phyloP scores from a whole-genome alignment of 2,888 invertebrate species.

The Scrobipalpa atriplicella region DNA sequence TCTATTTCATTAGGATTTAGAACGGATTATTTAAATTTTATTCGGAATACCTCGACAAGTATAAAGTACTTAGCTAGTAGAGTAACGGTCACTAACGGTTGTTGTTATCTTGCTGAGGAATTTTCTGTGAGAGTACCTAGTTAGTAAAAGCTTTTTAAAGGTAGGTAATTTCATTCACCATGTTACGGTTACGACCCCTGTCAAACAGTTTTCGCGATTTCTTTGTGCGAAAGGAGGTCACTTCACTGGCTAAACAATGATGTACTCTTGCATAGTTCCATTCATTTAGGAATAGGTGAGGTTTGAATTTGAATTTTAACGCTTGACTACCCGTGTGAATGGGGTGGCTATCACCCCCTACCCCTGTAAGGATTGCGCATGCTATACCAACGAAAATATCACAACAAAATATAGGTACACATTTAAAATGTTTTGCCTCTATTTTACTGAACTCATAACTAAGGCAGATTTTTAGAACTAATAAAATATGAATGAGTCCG shows the following conservation, averaged over 20 bases:
- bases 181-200: constrained; percentile 17
- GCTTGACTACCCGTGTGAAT: constrained; percentile 42
- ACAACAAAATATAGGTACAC: no score
- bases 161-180: constrained; percentile 32
- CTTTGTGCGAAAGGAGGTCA: constrained; percentile 37
- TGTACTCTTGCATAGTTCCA: constrained; percentile 55
- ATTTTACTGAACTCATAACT: no score
- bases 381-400: neutral
- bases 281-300: constrained; percentile 51
- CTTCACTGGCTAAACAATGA: constrained; percentile 35
- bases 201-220: constrained; percentile 22
- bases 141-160: constrained; percentile 29
- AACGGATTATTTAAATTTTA: constrained; percentile 30
- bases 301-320: constrained; percentile 49
- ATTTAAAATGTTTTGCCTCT: no score
- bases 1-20: constrained; percentile 17
- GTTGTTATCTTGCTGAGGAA: constrained; percentile 32
- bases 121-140: constrained; percentile 28
- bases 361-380: constrained; percentile 14
- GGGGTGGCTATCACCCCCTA: constrained; percentile 44
- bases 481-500: neutral
- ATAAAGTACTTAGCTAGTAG: constrained; percentile 27
- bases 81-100: constrained; percentile 40
- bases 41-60: constrained; percentile 16
- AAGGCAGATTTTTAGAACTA: no score